Percentiles rank a stretch among this genome's conserved stretches.
These are phyloP conservation scores for Eulithis prunata DNA, from an alignment of 2,888 invertebrate species.

Conservation along the genomic window DNA sequence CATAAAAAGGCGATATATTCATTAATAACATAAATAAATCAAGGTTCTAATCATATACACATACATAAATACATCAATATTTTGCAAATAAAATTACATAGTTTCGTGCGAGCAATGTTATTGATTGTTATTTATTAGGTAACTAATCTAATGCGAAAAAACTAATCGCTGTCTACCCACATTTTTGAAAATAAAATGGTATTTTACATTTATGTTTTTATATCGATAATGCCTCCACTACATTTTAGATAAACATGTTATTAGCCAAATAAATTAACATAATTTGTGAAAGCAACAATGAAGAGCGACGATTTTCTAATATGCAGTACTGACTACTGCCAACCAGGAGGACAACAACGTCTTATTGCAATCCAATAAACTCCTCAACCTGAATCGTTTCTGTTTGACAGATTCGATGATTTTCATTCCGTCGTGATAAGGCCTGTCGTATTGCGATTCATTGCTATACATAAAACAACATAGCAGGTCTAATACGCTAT, in stretches of 20 bases:
- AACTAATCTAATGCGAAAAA: constrained; percentile 8
- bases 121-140: constrained; percentile 17
- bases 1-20: constrained; percentile 53
- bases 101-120: constrained; percentile 18
- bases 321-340: constrained; percentile 7
- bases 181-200: constrained; percentile 27
- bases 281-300: constrained; percentile 16
- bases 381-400: not conserved
- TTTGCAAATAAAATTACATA: constrained; percentile 54
- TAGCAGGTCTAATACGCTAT: not conserved
- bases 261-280: constrained; percentile 19
- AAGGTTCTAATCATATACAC: constrained; percentile 39
- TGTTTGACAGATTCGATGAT: not conserved
- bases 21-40: constrained; percentile 58
- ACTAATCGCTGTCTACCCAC: constrained; percentile 21
- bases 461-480: not conserved
- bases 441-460: not conserved
- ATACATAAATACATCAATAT: constrained; percentile 46
- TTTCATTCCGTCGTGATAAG: not conserved
- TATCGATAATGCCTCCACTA: constrained; percentile 17
- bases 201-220: constrained; percentile 6
- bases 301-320: constrained; percentile 8
- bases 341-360: not conserved
- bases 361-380: not conserved
- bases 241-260: constrained; percentile 20